A percentile compares a stretch with the other conserved stretches of the same genome.
Evolutionary conservation across 2,888 invertebrate species (phyloP).

Genomic region (Tinea trinotella): DNA sequence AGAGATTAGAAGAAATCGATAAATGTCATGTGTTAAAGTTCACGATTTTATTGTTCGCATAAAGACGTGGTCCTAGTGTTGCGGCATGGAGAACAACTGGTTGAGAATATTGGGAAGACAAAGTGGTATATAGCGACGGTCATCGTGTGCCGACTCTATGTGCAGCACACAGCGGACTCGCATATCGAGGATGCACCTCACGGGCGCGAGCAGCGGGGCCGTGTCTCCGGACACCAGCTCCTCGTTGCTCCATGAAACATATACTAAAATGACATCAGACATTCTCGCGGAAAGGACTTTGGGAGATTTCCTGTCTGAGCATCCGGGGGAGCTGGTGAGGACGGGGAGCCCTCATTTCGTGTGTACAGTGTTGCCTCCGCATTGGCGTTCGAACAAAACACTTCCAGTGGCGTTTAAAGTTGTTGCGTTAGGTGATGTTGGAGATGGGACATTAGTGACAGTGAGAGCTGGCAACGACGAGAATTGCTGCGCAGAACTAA

Average conservation of each 20-base stretch:
- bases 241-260: constrained; percentile 83
- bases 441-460: constrained; percentile 96
- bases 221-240: constrained; percentile 81
- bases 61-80: neutral
- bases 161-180: constrained; percentile 67
- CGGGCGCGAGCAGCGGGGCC: constrained; percentile 66
- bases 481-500: constrained; percentile 95
- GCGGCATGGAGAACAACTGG: neutral
- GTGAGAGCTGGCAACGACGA: constrained; percentile 98
- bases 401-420: constrained; percentile 98
- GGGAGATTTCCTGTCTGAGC: constrained; percentile 89
- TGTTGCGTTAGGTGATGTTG: constrained; percentile 93
- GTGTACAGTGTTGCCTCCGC: constrained; percentile 94
- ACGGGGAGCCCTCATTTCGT: constrained; percentile 96
- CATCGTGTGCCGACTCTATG: constrained; percentile 44
- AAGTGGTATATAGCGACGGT: constrained; percentile 30
- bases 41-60: neutral
- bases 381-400: constrained; percentile 99
- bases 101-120: neutral
- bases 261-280: constrained; percentile 91
- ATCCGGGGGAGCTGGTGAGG: constrained; percentile 92
- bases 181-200: constrained; percentile 69
- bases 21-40: neutral
- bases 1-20: constrained; percentile 7
- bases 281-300: constrained; percentile 90